Evolutionary conservation across 2,888 invertebrate species (phyloP).

Genomic region (Ommatoiulus sabulosus): DNA sequence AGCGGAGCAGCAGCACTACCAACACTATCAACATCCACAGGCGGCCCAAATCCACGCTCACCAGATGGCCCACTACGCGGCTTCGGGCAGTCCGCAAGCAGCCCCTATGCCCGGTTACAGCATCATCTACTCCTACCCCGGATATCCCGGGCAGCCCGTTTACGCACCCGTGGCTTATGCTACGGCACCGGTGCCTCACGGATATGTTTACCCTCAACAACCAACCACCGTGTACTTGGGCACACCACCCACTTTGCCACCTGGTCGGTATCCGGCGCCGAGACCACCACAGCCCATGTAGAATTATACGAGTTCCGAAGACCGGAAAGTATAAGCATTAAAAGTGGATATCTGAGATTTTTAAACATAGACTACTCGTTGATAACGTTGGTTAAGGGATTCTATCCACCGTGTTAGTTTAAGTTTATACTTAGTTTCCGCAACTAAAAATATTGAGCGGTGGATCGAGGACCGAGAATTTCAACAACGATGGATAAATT

Average conservation of each 20-base stretch:
- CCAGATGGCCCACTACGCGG: conserved; percentile 49
- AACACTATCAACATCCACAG: conserved; percentile 55
- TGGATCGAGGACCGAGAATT: too few species aligned
- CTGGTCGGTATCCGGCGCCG: conserved; percentile 1
- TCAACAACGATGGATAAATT: too few species aligned
- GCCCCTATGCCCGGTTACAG: conserved; percentile 58
- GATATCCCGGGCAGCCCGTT: conserved; percentile 59
- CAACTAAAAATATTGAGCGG: too few species aligned
- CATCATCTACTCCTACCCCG: conserved; percentile 59
- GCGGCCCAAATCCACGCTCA: conserved; percentile 37
- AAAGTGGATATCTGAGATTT: neutral
- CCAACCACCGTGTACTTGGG: conserved; percentile 55
- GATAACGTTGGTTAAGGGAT: too few species aligned
- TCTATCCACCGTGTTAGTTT: too few species aligned
- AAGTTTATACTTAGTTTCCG: too few species aligned
- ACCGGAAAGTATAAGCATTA: neutral
- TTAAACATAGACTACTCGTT: too few species aligned
- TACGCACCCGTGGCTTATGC: conserved; percentile 58
- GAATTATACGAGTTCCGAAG: too few species aligned
- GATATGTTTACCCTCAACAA: conserved; percentile 58
- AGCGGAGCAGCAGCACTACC: conserved; percentile 52
- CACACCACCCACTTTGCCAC: conserved; percentile 49
- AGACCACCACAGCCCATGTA: conserved; percentile 41
- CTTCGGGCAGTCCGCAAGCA: conserved; percentile 23
- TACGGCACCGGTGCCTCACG: conserved; percentile 42